A percentile compares a stretch with the other conserved stretches of the same genome.
phyloP scores from a whole-genome alignment of 1,140 invertebrate genomes.

The Diorhabda sublineata region DNA sequence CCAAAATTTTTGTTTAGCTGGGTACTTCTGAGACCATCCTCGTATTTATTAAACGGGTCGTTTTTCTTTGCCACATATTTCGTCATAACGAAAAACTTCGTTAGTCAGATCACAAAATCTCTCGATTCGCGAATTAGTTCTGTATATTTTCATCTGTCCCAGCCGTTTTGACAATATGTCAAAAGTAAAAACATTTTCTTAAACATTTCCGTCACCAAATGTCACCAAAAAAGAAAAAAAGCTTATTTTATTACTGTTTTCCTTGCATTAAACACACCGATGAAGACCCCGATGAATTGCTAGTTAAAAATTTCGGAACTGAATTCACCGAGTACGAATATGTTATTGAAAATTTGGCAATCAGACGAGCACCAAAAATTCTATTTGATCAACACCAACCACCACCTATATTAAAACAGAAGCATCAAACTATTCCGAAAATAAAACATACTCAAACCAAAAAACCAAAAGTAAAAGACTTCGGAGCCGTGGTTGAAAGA shows the following conservation, averaged over 20 bases:
- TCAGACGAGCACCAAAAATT: slow-evolving; percentile 25
- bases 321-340: slow-evolving; percentile 31
- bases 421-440: not conserved
- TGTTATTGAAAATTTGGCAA: slow-evolving; percentile 28
- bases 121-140: no score
- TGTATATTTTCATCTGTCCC: no score
- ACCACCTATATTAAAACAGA: slow-evolving; percentile 5
- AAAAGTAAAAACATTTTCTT: no score
- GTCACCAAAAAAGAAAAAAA: not conserved
- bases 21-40: no score
- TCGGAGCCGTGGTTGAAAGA: not conserved
- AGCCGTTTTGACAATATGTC: no score
- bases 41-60: no score
- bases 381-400: slow-evolving; percentile 21
- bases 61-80: no score
- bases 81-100: no score
- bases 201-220: not conserved
- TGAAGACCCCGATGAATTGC: slow-evolving; percentile 18
- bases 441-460: not conserved
- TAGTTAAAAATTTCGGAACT: slow-evolving; percentile 22
- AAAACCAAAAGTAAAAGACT: not conserved
- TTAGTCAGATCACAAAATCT: no score
- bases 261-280: slow-evolving; percentile 3
- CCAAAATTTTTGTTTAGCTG: no score
- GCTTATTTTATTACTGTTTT: slow-evolving; percentile 6